Evolutionary conservation across 2,797 vertebrate species (phyloP).

Genomic region (Liparis tanakae): DNA sequence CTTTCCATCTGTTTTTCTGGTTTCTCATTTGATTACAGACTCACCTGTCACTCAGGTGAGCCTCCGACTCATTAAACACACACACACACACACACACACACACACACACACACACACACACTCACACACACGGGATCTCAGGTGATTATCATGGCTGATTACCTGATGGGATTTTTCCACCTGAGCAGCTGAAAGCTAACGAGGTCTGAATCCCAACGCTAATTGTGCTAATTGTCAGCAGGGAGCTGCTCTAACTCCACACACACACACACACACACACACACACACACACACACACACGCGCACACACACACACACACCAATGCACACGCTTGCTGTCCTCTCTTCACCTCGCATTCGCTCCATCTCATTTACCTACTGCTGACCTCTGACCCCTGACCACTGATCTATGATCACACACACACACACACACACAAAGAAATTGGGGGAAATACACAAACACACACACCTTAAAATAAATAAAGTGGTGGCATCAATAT

Average conservation of each 20-base stretch:
- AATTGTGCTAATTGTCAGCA: conserved; percentile 72
- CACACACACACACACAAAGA: conserved; percentile 3
- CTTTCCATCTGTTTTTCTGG: conserved; percentile 63
- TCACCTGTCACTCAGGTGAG: conserved; percentile 38
- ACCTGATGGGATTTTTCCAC: conserved; percentile 81
- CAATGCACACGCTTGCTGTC: no score
- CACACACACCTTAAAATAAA: no score
- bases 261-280: neutral
- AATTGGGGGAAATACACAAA: conserved; percentile 2
- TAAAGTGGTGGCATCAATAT: no score
- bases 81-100: conserved; percentile 1
- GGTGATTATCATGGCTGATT: conserved; percentile 75
- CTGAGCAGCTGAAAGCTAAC: conserved; percentile 75
- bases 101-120: conserved; percentile 23
- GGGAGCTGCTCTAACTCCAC: conserved; percentile 30
- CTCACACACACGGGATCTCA: conserved; percentile 16
- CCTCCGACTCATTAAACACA: conserved; percentile 14
- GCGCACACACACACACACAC: neutral
- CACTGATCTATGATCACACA: conserved; percentile 15
- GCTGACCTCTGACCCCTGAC: conserved; percentile 38
- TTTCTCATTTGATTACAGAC: conserved; percentile 54
- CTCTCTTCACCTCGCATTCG: no score
- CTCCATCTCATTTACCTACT: conserved; percentile 25
- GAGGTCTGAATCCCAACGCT: conserved; percentile 64
- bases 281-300: conserved; percentile 7